These are phyloP conservation scores for Sminthopsis crassicaudata DNA, from an alignment of 2,113 vertebrate genomes.

Conservation along the genomic window DNA sequence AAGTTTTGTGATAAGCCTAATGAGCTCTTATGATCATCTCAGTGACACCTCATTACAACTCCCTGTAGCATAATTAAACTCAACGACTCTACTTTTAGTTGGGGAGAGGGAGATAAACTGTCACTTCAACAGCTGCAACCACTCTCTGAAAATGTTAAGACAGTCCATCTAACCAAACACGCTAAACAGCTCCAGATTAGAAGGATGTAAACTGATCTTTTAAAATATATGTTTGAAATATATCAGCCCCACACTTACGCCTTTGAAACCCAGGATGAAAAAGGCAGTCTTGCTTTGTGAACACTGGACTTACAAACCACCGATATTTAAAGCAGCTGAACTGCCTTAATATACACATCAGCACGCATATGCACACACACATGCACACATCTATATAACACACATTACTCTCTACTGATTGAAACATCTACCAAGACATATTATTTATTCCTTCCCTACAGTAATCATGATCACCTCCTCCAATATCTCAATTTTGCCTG, in stretches of 20 bases:
- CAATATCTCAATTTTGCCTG: background rate
- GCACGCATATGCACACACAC: background rate
- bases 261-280: background rate
- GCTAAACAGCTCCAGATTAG: background rate
- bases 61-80: background rate
- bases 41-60: background rate
- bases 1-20: slow-evolving; percentile 3
- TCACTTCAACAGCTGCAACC: background rate
- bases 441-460: background rate
- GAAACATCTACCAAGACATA: background rate
- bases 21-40: background rate
- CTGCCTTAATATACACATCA: background rate
- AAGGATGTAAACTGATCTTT: background rate
- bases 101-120: background rate
- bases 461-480: background rate
- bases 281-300: background rate
- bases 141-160: background rate
- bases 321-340: background rate
- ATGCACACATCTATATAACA: background rate
- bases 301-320: background rate
- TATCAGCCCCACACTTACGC: background rate
- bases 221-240: background rate
- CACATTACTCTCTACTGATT: background rate
- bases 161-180: background rate
- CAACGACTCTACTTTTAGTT: background rate